Evolutionary conservation across 2,113 vertebrate genomes (phyloP), one percentile per base, ranked within the genome.

Genomic region (Fregata magnificens): DNA sequence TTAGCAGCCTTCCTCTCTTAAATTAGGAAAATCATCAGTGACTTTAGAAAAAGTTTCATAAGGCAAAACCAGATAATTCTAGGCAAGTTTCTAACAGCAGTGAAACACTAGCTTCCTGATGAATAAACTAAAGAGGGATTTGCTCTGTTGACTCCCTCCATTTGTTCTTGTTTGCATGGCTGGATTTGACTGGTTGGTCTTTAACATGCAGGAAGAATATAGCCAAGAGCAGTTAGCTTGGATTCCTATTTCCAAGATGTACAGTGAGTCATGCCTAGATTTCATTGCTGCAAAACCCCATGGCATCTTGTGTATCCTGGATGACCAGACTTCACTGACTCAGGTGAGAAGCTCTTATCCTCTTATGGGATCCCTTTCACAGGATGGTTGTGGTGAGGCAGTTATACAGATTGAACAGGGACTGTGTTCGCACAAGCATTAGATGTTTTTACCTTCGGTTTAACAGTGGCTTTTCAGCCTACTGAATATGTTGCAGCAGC

Each of bases 271-370:
- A 11, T 99, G 99, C 94, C 95, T 99, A 80, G 98, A 99, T 50
- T 97, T 99, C 91, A 98, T 99, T 56, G 96, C 98, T 56, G 98
- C 97, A 86, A 98, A 98, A 69, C 98, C 99, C 7, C 97, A 99
- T 9, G 98, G 99, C 61, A 99, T 99, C 96, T 97, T 99, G 32
- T 95, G 97, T 34, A 99, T 99, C 92, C 97, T 99, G 86, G 98
- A 99, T 28, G 98, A 99, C 84, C 99, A 99, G 96, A 99, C 99
- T 20, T 97, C 97, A 93, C 98, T 99, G 62, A 79, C 98, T 31
- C 99, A 99, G 99, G 99, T 99, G 81, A 97, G 96, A 17, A 82
- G 58, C 47, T 79, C 15, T 45, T 82, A 70, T 22, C 38, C n/a
- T 49, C 31, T 70, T 34, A 6, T 12, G 24, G 34, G 49, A 52